Conservation (phyloP, 2,888 invertebrate genomes). For the Hypomecis atomaria region DNA sequence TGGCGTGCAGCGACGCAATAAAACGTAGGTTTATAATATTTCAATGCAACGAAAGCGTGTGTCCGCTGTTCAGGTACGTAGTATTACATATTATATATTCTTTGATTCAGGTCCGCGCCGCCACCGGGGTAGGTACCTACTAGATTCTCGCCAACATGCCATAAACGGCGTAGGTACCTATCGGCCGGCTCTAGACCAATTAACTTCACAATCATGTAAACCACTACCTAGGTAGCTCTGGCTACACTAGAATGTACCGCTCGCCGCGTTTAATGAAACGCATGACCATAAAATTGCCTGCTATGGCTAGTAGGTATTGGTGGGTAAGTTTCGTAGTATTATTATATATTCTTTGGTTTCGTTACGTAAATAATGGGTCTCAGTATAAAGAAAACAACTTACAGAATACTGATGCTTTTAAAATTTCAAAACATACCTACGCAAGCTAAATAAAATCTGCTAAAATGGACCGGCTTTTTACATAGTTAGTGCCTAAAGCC, state of each 20-base stretch:
- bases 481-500: too few relatives aligned
- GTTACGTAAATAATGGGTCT: too few relatives aligned
- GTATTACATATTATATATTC: too few relatives aligned
- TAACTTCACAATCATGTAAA: constrained; percentile 64
- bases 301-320: constrained; percentile 1
- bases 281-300: constrained; percentile 12
- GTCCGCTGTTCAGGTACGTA: constrained; percentile 33
- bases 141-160: constrained; percentile 70
- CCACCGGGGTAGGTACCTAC: constrained; percentile 51
- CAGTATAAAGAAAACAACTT: too few relatives aligned
- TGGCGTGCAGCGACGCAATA: constrained; percentile 13
- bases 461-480: too few relatives aligned
- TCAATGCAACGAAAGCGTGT: constrained; percentile 58
- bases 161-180: constrained; percentile 62
- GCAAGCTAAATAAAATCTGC: too few relatives aligned
- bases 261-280: constrained; percentile 18
- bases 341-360: too few relatives aligned
- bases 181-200: constrained; percentile 57
- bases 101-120: too few relatives aligned
- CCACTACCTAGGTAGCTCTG: constrained; percentile 48
- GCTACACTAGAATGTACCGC: constrained; percentile 42
- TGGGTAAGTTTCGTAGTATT: too few relatives aligned
- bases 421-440: too few relatives aligned
- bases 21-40: too few relatives aligned
- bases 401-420: too few relatives aligned